Conservation (phyloP, 2,888 invertebrate genomes). For the Emmelina monodactyla region DNA sequence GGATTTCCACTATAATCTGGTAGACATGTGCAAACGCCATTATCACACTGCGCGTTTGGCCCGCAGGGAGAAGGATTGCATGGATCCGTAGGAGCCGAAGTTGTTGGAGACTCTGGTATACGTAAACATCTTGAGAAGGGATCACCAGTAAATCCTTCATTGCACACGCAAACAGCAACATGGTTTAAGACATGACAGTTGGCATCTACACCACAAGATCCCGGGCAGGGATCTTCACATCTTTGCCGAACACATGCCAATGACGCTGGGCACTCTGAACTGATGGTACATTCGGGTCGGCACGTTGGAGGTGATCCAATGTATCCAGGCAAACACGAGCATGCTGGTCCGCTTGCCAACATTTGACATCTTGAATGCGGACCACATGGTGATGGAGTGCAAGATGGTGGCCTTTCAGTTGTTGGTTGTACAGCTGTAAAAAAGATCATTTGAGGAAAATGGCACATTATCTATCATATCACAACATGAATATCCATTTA, state of each 20-base stretch:
- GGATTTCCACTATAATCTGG: constrained; percentile 77
- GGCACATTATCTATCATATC: background rate
- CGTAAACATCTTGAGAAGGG: constrained; percentile 77
- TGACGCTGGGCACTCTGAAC: constrained; percentile 80
- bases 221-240: constrained; percentile 84
- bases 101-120: constrained; percentile 54
- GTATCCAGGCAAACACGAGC: constrained; percentile 80
- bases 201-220: constrained; percentile 82
- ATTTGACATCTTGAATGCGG: constrained; percentile 83
- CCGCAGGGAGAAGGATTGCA: constrained; percentile 79
- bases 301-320: constrained; percentile 82
- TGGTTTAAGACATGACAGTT: constrained; percentile 82
- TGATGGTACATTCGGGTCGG: constrained; percentile 81
- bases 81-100: constrained; percentile 54
- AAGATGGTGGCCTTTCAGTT: constrained; percentile 76
- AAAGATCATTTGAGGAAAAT: too few relatives aligned
- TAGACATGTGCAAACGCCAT: constrained; percentile 74
- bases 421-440: constrained; percentile 39
- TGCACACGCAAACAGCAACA: constrained; percentile 81
- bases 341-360: constrained; percentile 75
- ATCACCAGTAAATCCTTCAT: constrained; percentile 80
- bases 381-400: constrained; percentile 84
- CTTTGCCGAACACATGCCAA: constrained; percentile 80
- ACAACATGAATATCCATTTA: background rate
- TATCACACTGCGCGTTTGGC: constrained; percentile 72